These are phyloP conservation scores for Ophioninae sp. DNA, from an alignment of 2,888 invertebrate genomes.

Conservation along the genomic window DNA sequence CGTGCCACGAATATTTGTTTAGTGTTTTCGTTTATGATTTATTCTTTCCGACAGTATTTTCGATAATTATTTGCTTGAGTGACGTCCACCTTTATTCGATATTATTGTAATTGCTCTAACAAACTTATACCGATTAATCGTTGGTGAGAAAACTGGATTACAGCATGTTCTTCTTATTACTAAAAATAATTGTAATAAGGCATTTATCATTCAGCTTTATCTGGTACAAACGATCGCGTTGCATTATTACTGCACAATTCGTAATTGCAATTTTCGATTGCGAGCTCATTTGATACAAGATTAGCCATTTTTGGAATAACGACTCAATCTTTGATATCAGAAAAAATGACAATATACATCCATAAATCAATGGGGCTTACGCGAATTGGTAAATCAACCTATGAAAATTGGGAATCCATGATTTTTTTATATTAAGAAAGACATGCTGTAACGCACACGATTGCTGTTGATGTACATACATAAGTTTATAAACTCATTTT, in stretches of 20 bases:
- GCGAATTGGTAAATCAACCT: neutral
- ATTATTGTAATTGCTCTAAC: neutral
- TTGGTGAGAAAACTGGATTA: neutral
- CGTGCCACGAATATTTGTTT: neutral
- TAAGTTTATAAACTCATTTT: neutral
- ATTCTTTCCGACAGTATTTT: neutral
- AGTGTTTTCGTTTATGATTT: neutral
- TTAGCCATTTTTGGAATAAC: neutral
- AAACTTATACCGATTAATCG: conserved; percentile 11
- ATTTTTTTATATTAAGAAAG: neutral
- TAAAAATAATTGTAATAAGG: neutral
- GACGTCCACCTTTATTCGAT: neutral
- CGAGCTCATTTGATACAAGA: neutral
- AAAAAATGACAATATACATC: neutral
- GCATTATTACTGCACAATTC: neutral
- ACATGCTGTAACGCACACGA: neutral
- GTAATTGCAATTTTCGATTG: neutral
- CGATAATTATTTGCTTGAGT: neutral
- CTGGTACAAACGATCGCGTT: neutral
- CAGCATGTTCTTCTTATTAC: neutral
- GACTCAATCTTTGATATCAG: neutral
- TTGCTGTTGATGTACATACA: neutral
- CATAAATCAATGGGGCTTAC: neutral
- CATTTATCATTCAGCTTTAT: neutral
- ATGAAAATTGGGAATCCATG: neutral